Conservation (phyloP, 2,113 vertebrate genomes). For the Entosphenus tridentatus region DNA sequence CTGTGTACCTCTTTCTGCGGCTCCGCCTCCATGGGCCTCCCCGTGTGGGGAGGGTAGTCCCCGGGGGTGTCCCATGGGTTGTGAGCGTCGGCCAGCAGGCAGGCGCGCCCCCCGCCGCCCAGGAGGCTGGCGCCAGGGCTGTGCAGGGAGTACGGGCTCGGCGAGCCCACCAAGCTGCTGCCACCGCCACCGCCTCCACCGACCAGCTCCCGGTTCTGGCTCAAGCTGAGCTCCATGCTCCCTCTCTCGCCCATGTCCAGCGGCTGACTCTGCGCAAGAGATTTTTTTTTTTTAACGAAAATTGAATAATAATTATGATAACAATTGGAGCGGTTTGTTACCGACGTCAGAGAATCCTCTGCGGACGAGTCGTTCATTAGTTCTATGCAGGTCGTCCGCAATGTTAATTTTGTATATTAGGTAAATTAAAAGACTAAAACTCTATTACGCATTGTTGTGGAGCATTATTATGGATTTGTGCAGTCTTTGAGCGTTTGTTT, state of each 20-base stretch:
- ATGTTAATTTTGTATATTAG: too few species aligned
- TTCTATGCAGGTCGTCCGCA: too few species aligned
- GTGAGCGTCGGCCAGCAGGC: neutral
- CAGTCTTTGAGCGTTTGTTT: too few species aligned
- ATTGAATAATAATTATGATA: neutral
- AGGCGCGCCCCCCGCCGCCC: conserved; percentile 1
- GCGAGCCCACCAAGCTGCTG: neutral
- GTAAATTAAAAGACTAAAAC: too few species aligned
- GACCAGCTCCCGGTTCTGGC: neutral
- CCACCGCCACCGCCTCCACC: neutral
- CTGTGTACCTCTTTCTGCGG: neutral
- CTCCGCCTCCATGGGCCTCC: neutral
- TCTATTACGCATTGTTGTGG: too few species aligned
- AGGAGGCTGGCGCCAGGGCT: neutral
- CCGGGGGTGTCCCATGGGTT: neutral
- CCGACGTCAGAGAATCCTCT: too few species aligned
- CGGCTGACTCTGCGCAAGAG: neutral
- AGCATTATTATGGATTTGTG: too few species aligned
- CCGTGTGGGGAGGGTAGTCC: neutral
- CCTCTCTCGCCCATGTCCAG: conserved; percentile 3
- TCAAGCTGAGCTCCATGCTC: conserved; percentile 1
- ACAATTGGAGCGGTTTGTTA: neutral
- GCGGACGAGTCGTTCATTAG: too few species aligned
- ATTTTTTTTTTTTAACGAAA: neutral
- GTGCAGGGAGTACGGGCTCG: neutral